Base-by-base conservation (phyloP, 2,797 vertebrate genomes). In the Leptoclinus maculatus region DNA sequence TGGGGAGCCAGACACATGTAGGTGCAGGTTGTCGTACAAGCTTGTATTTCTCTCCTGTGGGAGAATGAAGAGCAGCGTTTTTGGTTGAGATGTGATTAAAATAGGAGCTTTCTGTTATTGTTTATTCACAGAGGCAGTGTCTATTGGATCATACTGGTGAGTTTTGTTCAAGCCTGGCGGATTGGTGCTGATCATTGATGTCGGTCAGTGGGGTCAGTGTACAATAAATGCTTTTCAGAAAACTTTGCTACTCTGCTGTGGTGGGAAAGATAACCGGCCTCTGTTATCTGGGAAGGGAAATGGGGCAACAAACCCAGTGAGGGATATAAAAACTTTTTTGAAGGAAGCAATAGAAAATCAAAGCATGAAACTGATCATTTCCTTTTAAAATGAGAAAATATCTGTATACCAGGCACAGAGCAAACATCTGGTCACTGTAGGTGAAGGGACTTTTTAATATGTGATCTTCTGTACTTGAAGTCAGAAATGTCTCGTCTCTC, bases 1-100 rank as follows among this genome's bases (percentile, higher is more conserved):
- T 93, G 88, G 90, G 88, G 90, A 89, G 86, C 74, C 60, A 90
- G 93, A 94, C 92, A 91, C 89, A 86, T 90, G 93, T 91, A 91
- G 88, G 93, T 91, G 91, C 84, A 71, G 82, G 91, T 94, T 93
- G 93, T 93, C 93, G 92, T 85, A 87, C 91, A 19, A 89, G 68
- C 71, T 77, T 86, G 94, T 88, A 89, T 89, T 88, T 88, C 82
- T 89, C 87, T 88, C 93, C 85, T 69, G 66, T 73, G 87, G 93
- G 92, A 91, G 84, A 90, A 91, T 83, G 66, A 90, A 83, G 79
- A 80, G 87, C 71, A 76, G 80, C 81, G 67, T 27, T 91, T 92
- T 84, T 57, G 79, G 86, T 83, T 80, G 57, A 68, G 82, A 94
- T 94, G 78, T 68, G 86, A 92, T 95, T 94, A 90, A 89, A 92